Evolutionary conservation across 2,888 invertebrate genomes (phyloP).

Genomic region (Cepaea hortensis): DNA sequence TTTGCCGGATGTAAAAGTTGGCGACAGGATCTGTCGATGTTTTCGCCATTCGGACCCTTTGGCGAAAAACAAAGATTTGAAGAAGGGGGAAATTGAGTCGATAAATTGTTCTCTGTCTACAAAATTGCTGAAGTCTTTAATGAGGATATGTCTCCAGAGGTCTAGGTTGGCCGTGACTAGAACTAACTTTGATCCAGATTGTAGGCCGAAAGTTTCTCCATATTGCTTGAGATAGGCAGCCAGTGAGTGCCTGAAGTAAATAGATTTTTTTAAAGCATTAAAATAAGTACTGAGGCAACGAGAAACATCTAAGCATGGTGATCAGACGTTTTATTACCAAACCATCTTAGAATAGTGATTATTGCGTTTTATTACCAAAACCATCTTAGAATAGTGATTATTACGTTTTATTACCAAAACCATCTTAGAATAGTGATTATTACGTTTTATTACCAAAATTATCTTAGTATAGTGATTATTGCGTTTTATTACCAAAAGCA

Average conservation of each 20-base stretch:
- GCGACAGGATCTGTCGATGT: constrained; percentile 36
- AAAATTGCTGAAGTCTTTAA: constrained; percentile 41
- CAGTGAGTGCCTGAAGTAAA: neutral
- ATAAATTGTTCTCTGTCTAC: neutral
- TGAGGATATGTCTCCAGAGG: constrained; percentile 3
- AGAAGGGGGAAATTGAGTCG: neutral
- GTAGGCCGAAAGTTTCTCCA: constrained; percentile 17
- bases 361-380: no score
- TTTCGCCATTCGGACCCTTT: constrained; percentile 22
- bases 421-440: no score
- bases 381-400: no score
- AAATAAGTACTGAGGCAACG: no score
- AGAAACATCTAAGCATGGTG: no score
- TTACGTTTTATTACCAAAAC: no score
- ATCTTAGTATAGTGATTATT: no score
- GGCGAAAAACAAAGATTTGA: constrained; percentile 31
- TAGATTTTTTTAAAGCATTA: no score
- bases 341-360: no score
- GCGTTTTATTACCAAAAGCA: no score
- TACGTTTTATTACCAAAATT: no score
- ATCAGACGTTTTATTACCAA: no score
- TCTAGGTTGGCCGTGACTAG: constrained; percentile 24
- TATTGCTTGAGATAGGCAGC: neutral
- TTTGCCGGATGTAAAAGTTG: constrained; percentile 40
- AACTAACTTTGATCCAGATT: neutral